Evolutionary conservation across 2,797 vertebrate species (phyloP).

Genomic region (Tympanoctomys barrerae): DNA sequence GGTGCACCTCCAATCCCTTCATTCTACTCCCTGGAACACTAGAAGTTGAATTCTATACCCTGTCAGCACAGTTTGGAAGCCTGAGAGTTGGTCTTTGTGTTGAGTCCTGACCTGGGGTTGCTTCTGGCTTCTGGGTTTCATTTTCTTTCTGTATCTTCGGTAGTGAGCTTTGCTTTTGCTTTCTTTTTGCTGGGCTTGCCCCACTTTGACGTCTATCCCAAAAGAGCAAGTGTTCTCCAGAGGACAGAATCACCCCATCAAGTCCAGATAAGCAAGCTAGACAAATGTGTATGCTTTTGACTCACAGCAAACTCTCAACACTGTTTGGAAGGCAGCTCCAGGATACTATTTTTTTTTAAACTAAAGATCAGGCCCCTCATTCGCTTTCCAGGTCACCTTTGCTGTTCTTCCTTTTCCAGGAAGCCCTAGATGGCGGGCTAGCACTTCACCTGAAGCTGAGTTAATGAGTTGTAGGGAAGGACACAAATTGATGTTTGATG

Average conservation of each 20-base stretch:
- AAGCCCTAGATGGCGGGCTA: background rate
- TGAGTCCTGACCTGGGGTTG: background rate
- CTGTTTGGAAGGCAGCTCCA: background rate
- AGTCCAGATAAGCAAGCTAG: background rate
- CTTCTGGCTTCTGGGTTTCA: background rate
- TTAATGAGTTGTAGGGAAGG: constrained; percentile 19
- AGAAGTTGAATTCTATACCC: background rate
- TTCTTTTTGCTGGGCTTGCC: background rate
- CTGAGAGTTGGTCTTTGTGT: accelerated
- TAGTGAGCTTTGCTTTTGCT: background rate
- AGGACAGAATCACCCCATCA: background rate
- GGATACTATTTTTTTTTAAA: background rate
- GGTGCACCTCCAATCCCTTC: background rate
- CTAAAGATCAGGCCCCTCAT: background rate
- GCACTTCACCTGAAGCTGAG: background rate
- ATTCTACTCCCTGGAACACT: background rate
- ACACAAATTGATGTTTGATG: background rate
- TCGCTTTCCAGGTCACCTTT: background rate
- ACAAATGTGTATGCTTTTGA: background rate
- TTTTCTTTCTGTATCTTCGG: background rate
- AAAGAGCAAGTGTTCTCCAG: background rate
- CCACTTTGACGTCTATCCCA: background rate
- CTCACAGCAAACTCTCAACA: background rate
- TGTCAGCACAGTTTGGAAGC: background rate
- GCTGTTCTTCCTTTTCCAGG: background rate